Evolutionary conservation across 2,797 vertebrate species (phyloP).

Genomic region (Amazona ochrocephala): DNA sequence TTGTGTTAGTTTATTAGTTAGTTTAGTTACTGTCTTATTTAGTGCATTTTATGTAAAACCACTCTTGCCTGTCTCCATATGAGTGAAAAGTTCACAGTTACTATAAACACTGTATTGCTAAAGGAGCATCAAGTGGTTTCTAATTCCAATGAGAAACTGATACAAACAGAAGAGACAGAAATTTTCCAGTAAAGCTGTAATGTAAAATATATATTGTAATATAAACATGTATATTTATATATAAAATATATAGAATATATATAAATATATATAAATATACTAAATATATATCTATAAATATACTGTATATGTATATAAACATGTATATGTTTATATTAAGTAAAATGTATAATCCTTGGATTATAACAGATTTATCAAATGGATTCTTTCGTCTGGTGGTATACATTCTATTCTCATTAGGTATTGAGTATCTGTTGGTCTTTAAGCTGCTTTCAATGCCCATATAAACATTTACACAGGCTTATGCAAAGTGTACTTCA

Average conservation of each 20-base stretch:
- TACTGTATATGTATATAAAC: background rate
- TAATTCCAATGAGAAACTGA: background rate
- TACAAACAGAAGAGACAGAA: background rate
- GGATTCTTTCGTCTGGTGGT: background rate
- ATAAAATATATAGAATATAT: no score
- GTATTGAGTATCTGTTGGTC: background rate
- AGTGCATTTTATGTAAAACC: background rate
- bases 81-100: background rate
- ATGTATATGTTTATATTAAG: background rate
- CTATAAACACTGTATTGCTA: background rate
- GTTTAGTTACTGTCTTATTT: background rate
- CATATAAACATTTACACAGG: rapidly evolving
- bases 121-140: background rate
- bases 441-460: background rate
- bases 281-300: no score
- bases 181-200: background rate
- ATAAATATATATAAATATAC: no score
- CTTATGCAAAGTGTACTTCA: background rate
- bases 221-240: background rate
- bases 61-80: background rate
- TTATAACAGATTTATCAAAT: background rate
- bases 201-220: background rate
- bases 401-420: background rate
- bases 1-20: background rate
- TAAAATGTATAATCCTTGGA: background rate